Percentiles rank a stretch among this genome's conserved stretches.
Evolutionary conservation across 2,797 vertebrate species (phyloP).

Genomic region (Bovichtus diacanthus): DNA sequence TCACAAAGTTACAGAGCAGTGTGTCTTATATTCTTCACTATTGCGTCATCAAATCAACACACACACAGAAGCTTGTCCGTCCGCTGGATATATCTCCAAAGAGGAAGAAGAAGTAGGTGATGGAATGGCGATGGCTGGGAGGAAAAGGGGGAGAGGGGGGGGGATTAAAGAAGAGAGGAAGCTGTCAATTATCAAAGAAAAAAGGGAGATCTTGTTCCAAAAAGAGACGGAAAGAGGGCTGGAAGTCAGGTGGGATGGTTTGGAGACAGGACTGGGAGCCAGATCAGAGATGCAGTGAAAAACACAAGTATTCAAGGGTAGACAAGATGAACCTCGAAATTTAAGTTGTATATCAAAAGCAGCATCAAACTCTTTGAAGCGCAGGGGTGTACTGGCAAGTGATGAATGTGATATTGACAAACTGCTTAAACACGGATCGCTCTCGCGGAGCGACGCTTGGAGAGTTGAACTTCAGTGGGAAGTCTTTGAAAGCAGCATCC

Average conservation of each 20-base stretch:
- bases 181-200: slow-evolving; percentile 50
- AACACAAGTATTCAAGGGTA: slow-evolving; percentile 35
- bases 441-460: slow-evolving; percentile 21
- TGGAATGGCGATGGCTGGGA: slow-evolving; percentile 5
- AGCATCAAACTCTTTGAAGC: slow-evolving; percentile 37
- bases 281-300: slow-evolving; percentile 44
- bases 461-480: slow-evolving; percentile 37
- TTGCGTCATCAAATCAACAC: slow-evolving; percentile 4
- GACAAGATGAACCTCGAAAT: slow-evolving; percentile 42
- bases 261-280: slow-evolving; percentile 19
- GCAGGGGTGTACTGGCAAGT: slow-evolving; percentile 27
- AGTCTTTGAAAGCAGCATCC: slow-evolving; percentile 42
- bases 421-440: slow-evolving; percentile 52
- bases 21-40: background rate
- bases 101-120: slow-evolving; percentile 19
- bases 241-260: slow-evolving; percentile 40
- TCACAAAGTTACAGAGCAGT: background rate
- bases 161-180: slow-evolving; percentile 20
- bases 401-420: slow-evolving; percentile 64
- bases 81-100: background rate
- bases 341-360: slow-evolving; percentile 61
- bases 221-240: slow-evolving; percentile 28
- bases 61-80: background rate
- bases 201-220: slow-evolving; percentile 37
- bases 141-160: background rate